Base-by-base conservation (phyloP, 2,888 invertebrate species). In the Bellardia pandia region DNA sequence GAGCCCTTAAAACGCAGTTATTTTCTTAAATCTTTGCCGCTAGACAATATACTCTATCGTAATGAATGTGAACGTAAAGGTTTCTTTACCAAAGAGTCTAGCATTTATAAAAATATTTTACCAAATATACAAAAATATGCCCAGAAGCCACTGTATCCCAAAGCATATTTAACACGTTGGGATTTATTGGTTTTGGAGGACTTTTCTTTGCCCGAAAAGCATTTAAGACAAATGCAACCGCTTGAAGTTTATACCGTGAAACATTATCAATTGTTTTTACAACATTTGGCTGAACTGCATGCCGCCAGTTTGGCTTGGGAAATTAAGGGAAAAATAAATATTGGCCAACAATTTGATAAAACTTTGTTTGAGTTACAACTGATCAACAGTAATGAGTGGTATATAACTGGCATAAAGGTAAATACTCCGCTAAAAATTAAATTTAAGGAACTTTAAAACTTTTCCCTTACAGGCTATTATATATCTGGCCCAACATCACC, bases 161-260 rank as follows among this genome's bases (percentile, higher is more conserved):
- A 88, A 58, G 92, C 91, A 16, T 92, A 88, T 62, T 91, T 91
- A 42, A 88, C 89, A 13, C 90, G 93, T 0, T 48, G 79, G 0
- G 93, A 92, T 89, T 16, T 92, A 0, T 78, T 92, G 42, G 92
- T 92, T 0, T 75, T 92, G 4, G 92, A 92, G 66, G 92, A 92
- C 88, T 89, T 92, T 0, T 89, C 89, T 0, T 4, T 42, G 16
- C 74, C 89, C 0, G 68, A 68, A 8, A 78, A 88, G 7, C 33
- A 79, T 0, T 90, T 91, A 42, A 86, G 89, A 0, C 92, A 92
- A 78, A 80, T 91, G 1, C 69, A 71, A 0, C 37, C 80, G 0
- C 40, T 69, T 4, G 90, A 91, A 40, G 9, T 9, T 1, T 91
- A 91, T 64, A 89, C 88, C 0, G 5, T 86, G 0, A 85, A 89